Evolutionary conservation across 2,888 invertebrate genomes (phyloP).

Genomic region (Stenchaetothrips biformis): DNA sequence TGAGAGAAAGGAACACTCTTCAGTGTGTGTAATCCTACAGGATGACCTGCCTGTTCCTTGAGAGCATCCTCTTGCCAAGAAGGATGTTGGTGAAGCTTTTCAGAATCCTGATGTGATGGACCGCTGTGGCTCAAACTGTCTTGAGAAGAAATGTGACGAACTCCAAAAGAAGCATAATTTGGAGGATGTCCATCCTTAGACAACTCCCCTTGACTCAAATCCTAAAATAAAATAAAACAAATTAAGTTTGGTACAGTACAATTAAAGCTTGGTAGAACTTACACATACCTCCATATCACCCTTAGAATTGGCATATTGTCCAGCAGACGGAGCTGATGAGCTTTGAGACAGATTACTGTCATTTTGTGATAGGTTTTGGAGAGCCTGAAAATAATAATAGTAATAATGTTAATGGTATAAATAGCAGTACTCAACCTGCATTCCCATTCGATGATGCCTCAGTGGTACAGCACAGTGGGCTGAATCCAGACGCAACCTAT

Average conservation of each 20-base stretch:
- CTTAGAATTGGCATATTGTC: not conserved
- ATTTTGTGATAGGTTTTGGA: not conserved
- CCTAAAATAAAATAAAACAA: not conserved
- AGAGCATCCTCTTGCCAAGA: not conserved
- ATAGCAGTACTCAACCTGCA: too few species aligned
- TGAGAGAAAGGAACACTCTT: conserved; percentile 1
- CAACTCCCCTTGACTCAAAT: not conserved
- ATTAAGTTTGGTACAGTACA: not conserved
- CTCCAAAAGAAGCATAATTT: not conserved
- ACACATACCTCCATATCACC: not conserved
- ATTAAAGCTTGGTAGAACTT: not conserved
- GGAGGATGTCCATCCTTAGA: not conserved
- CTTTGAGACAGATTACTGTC: not conserved
- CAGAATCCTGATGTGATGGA: conserved; percentile 2
- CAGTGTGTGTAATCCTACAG: not conserved
- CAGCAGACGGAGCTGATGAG: not conserved
- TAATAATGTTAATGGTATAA: too few species aligned
- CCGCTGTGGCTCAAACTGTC: not conserved
- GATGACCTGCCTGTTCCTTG: not conserved
- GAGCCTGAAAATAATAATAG: not conserved
- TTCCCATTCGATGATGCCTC: too few species aligned
- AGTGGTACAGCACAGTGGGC: too few species aligned
- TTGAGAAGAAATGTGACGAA: not conserved
- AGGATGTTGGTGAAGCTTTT: conserved; percentile 3
- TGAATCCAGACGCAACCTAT: too few species aligned